Base-by-base conservation (phyloP, 2,888 invertebrate species). In the Apomyelois bistriatella region DNA sequence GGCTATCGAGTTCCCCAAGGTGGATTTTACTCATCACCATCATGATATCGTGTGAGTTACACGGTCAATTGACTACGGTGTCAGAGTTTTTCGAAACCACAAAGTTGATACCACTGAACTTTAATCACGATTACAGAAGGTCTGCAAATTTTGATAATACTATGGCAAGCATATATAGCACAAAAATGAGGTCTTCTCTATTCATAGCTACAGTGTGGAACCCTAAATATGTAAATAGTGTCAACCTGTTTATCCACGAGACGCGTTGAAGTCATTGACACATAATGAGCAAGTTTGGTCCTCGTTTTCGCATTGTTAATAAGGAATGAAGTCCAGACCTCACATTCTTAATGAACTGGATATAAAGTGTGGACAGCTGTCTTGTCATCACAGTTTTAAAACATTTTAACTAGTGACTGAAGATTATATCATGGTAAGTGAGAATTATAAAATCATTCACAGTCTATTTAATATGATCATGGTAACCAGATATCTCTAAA, bases 241-340 rank as follows among this genome's bases (percentile, higher is more conserved):
- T 50, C 38, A 38, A 37, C 49, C 22, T 50, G 49, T 50, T 50
- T 40, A 32, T 46, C 46, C 46, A 50, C 49, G 15, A 50, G 32
- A 32, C 30, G 22, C 10, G 30, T 12, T 32, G 42, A 36, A 52
- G 82, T 82, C 79, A 82, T 70, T 75, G 83, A 82, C 83, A 66
- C 66, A 55, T 51, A 41, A 52, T 52, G 52, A 56, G 66, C 61
- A 65, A 68, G 76, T 50, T 50, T 50, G 49, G 32, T 79, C 80
- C 82, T 82, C 77, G 75, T 65, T 64, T 73, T 70, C 62, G 71
- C 72, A 76, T 77, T 79, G 74, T 80, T 71, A 67, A 68, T 70
- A 71, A 79, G 84, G 85, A 86, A 89, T 87, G 85, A 89, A 77
- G 87, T 85, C 87, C 85, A 79, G 85, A 78, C 74, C 69, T 84